These are phyloP conservation scores for Ginglymostoma cirratum DNA, from an alignment of 2,113 vertebrate species.

Conservation along the genomic window DNA sequence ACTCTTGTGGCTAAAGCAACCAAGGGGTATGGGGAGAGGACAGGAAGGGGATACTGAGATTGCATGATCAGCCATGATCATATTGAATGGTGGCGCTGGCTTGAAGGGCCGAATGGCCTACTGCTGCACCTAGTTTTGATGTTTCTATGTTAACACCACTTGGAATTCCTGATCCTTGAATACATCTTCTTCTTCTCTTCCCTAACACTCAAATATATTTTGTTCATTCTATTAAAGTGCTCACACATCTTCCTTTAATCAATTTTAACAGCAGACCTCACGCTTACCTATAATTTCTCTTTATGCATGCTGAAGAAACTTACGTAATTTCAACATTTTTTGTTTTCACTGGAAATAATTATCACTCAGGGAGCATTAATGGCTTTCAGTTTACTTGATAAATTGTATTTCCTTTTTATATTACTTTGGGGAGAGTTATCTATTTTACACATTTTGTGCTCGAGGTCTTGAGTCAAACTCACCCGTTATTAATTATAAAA, in stretches of 20 bases:
- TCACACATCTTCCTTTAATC: background rate
- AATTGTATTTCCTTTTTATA: background rate
- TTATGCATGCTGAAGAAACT: background rate
- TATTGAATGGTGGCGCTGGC: no score
- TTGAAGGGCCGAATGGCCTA: no score
- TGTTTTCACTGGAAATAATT: no score
- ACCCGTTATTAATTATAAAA: slow-evolving; percentile 22
- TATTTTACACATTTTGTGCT: background rate
- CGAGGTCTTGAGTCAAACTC: background rate
- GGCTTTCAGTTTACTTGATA: background rate
- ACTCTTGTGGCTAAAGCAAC: no score
- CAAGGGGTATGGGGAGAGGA: no score
- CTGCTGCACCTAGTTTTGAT: no score
- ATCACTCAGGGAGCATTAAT: background rate
- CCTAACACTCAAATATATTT: background rate
- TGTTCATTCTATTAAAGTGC: background rate
- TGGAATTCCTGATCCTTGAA: background rate
- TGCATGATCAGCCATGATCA: no score
- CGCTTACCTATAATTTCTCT: background rate
- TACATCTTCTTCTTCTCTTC: no score
- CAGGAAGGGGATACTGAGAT: no score
- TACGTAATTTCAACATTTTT: no score
- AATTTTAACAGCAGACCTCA: background rate
- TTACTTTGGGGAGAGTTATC: background rate
- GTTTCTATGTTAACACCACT: background rate